A percentile compares a stretch with the other conserved stretches of the same genome.
Evolutionary conservation across 2,888 invertebrate species (phyloP).

Genomic region (Sarcophaga variegata): DNA sequence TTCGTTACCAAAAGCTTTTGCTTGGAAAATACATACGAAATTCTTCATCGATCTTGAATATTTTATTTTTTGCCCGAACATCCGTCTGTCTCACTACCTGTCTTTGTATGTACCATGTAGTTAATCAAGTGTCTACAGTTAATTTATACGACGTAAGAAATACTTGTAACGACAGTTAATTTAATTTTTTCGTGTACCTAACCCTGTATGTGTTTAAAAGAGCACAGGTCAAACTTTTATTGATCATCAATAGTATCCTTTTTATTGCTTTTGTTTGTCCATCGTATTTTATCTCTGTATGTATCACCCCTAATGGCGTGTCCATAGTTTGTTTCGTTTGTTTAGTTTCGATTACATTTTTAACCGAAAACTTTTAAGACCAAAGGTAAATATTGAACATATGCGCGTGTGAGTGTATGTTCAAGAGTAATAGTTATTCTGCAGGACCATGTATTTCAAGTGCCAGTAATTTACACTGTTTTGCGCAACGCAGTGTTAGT

Average conservation of each 20-base stretch:
- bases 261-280: neutral
- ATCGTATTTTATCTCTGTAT: neutral
- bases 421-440: neutral
- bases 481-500: neutral
- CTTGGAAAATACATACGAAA: no score
- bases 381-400: constrained; percentile 18
- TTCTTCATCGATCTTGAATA: no score
- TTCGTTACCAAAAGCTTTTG: no score
- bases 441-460: neutral
- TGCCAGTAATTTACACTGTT: constrained; percentile 7
- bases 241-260: neutral
- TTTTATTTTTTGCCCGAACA: no score
- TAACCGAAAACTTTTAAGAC: constrained; percentile 25
- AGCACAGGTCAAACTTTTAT: no score
- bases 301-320: neutral
- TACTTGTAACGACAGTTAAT: no score
- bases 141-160: no score
- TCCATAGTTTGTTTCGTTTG: constrained; percentile 1
- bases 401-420: neutral
- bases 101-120: no score
- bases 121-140: no score
- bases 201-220: no score
- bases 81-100: no score
- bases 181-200: no score
- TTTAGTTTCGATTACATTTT: constrained; percentile 28